Evolutionary conservation across 2,888 invertebrate species (phyloP).

Genomic region (Andrena flavipes): DNA sequence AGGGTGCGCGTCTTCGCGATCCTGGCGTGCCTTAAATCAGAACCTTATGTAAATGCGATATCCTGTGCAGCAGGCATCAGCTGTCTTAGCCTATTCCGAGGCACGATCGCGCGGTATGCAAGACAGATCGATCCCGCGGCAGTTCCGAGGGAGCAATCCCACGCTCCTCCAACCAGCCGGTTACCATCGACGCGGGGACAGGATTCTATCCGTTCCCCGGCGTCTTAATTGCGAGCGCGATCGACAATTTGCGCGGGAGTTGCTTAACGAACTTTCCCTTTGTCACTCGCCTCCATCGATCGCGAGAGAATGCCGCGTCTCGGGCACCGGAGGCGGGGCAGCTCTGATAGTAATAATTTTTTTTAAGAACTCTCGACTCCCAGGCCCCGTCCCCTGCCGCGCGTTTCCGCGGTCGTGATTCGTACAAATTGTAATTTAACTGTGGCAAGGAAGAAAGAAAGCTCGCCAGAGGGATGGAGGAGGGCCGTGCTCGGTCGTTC

Average conservation of each 20-base stretch:
- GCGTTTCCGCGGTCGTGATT: constrained; percentile 61
- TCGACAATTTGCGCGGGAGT: constrained; percentile 64
- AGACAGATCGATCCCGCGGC: constrained; percentile 16
- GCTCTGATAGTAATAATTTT: constrained; percentile 67
- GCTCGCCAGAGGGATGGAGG: constrained; percentile 15
- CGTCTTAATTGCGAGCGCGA: constrained; percentile 68
- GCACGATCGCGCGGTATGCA: constrained; percentile 40
- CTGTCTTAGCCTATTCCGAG: constrained; percentile 67
- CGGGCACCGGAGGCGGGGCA: constrained; percentile 9
- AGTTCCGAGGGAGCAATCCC: constrained; percentile 38
- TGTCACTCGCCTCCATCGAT: constrained; percentile 63
- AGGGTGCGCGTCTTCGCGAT: constrained; percentile 57
- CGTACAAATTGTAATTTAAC: constrained; percentile 72
- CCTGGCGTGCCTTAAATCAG: constrained; percentile 48
- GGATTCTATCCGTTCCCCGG: constrained; percentile 15
- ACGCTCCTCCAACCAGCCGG: constrained; percentile 49
- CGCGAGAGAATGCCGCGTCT: constrained; percentile 49
- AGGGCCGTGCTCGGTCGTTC: constrained; percentile 37
- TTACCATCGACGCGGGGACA: constrained; percentile 20
- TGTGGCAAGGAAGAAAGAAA: constrained; percentile 56
- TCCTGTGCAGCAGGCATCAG: constrained; percentile 59
- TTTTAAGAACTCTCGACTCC: constrained; percentile 66
- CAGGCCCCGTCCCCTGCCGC: constrained; percentile 35
- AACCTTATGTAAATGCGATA: constrained; percentile 66
- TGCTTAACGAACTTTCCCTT: constrained; percentile 69